phyloP scores from a whole-genome alignment of 1,140 invertebrate species.

The Drosophila busckii region DNA sequence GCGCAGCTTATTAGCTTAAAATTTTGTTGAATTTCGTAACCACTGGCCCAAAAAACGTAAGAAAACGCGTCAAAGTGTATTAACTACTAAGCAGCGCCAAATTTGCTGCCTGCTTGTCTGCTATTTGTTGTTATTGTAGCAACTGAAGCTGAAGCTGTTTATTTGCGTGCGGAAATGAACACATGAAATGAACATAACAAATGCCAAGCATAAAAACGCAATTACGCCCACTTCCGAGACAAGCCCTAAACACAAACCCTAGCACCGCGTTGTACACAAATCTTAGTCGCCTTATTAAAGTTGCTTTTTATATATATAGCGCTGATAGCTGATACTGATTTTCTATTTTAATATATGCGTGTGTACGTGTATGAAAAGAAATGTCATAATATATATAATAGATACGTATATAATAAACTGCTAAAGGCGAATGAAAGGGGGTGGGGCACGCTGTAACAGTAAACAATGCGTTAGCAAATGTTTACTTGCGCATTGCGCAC shows the following conservation, averaged over 20 bases:
- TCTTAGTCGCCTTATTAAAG: slow-evolving; percentile 29
- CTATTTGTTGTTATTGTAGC: slow-evolving; percentile 12
- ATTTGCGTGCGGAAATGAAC: slow-evolving; percentile 73
- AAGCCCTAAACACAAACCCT: neutral
- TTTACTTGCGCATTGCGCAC: slow-evolving; percentile 52
- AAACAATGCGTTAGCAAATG: slow-evolving; percentile 62
- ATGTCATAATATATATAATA: slow-evolving; percentile 64
- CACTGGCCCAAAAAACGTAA: too few relatives aligned
- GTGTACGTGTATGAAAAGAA: slow-evolving; percentile 31
- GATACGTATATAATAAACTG: slow-evolving; percentile 70
- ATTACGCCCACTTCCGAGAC: slow-evolving; percentile 62
- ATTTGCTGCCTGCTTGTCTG: too few relatives aligned
- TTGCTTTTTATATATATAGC: slow-evolving; percentile 25
- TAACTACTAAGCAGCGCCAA: too few relatives aligned
- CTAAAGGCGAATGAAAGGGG: slow-evolving; percentile 29
- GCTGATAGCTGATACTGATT: slow-evolving; percentile 35
- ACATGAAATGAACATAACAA: slow-evolving; percentile 65
- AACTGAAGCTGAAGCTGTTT: too few relatives aligned
- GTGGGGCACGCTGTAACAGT: slow-evolving; percentile 22
- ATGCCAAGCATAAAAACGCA: slow-evolving; percentile 67
- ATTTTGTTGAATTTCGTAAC: too few relatives aligned
- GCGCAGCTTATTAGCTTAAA: too few relatives aligned
- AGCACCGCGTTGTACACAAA: too few relatives aligned
- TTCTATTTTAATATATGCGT: slow-evolving; percentile 18
- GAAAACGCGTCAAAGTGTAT: too few relatives aligned